Conservation (phyloP, 2,888 invertebrate species). For the Brassicogethes aeneus region DNA sequence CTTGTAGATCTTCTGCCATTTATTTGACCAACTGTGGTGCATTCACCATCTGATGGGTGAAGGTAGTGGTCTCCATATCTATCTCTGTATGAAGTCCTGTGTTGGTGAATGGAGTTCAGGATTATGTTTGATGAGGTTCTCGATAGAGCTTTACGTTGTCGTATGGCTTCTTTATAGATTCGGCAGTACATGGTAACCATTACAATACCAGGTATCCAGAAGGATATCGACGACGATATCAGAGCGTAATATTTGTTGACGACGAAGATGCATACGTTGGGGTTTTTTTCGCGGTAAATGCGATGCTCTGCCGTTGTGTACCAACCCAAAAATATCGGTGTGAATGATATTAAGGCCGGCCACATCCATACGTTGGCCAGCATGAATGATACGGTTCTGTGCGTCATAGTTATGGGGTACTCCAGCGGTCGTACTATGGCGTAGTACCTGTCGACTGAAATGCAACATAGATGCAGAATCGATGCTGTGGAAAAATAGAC, state of each 20-base stretch:
- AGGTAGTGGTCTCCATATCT: conserved; percentile 44
- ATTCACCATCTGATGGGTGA: conserved; percentile 52
- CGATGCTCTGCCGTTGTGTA: conserved; percentile 58
- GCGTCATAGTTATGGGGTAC: conserved; percentile 88
- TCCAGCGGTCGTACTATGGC: conserved; percentile 87
- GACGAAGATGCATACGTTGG: conserved; percentile 72
- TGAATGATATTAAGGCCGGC: conserved; percentile 85
- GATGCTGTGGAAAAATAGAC: conserved; percentile 90
- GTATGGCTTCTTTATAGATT: conserved; percentile 73
- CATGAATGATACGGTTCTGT: conserved; percentile 71
- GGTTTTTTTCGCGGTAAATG: conserved; percentile 49
- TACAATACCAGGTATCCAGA: conserved; percentile 87
- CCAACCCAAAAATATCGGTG: conserved; percentile 87
- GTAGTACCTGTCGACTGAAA: conserved; percentile 79
- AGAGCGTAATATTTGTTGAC: conserved; percentile 82
- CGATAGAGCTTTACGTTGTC: conserved; percentile 73
- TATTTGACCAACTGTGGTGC: conserved; percentile 44
- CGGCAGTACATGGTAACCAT: conserved; percentile 89
- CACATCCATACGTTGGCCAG: conserved; percentile 85
- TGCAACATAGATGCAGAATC: conserved; percentile 88
- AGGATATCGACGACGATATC: conserved; percentile 82
- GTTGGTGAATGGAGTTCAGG: conserved; percentile 75
- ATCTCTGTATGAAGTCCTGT: conserved; percentile 58
- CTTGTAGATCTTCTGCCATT: conserved; percentile 54
- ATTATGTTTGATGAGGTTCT: conserved; percentile 81